Conservation (phyloP, 2,113 vertebrate genomes). For the Indicator maculatus region DNA sequence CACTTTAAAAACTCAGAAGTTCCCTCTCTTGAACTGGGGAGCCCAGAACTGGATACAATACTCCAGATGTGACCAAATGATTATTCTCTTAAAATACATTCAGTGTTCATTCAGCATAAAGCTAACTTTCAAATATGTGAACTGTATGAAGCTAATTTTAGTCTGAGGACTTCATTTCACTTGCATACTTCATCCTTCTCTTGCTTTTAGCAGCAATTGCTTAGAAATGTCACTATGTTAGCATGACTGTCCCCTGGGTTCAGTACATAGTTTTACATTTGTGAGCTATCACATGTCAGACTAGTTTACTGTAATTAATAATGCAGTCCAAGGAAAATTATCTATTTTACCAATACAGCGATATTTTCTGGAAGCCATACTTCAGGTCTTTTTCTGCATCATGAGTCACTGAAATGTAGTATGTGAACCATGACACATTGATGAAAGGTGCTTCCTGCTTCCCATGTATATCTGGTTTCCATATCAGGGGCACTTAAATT, state of each 20-base stretch:
- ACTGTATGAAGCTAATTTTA: too few species aligned
- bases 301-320: neutral
- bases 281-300: neutral
- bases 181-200: neutral
- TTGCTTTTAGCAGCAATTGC: neutral
- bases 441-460: neutral
- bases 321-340: neutral
- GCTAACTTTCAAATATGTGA: too few species aligned
- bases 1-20: neutral
- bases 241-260: neutral
- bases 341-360: neutral
- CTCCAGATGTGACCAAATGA: too few species aligned
- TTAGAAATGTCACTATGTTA: neutral
- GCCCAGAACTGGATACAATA: too few species aligned
- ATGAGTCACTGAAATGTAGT: slow-evolving; percentile 3
- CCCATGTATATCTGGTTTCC: slow-evolving; percentile 4
- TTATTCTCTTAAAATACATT: too few species aligned
- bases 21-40: too few species aligned
- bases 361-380: neutral
- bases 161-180: neutral
- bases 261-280: neutral
- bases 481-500: slow-evolving; percentile 8
- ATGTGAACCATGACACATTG: neutral
- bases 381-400: neutral
- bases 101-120: too few species aligned